Conservation (phyloP, 2,888 invertebrate species). For the Lasioglossum pauxillum region DNA sequence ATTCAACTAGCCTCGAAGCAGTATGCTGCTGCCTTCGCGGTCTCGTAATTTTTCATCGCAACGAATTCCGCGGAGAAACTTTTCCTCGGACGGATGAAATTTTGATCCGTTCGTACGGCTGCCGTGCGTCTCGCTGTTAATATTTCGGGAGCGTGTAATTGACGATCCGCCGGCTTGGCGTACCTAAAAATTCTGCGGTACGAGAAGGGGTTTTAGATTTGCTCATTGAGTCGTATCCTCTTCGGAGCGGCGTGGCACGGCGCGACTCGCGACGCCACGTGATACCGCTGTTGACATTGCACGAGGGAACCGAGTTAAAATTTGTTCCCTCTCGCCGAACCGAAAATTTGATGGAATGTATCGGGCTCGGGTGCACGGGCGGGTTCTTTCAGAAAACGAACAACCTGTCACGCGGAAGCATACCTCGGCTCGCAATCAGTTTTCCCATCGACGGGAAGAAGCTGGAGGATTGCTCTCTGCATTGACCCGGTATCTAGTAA, state of each 20-base stretch:
- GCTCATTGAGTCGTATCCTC: neutral
- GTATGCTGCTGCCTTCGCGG: neutral
- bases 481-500: conserved; percentile 5
- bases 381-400: neutral
- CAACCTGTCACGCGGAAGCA: neutral
- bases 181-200: conserved; percentile 7
- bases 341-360: conserved; percentile 29
- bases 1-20: neutral
- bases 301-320: neutral
- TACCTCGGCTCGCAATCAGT: neutral
- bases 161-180: neutral
- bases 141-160: conserved; percentile 35
- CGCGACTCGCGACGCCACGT: neutral
- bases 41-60: conserved; percentile 39
- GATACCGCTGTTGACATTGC: conserved; percentile 11
- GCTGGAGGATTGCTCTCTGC: conserved; percentile 7
- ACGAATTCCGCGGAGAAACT: conserved; percentile 17
- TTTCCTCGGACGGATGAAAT: conserved; percentile 25
- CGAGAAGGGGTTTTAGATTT: neutral
- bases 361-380: neutral
- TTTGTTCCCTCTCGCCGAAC: neutral
- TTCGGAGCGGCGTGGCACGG: no score
- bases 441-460: neutral
- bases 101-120: conserved; percentile 28
- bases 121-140: conserved; percentile 24